Base-by-base conservation (phyloP, 2,113 vertebrate species). In the Megaleporinus macrocephalus region DNA sequence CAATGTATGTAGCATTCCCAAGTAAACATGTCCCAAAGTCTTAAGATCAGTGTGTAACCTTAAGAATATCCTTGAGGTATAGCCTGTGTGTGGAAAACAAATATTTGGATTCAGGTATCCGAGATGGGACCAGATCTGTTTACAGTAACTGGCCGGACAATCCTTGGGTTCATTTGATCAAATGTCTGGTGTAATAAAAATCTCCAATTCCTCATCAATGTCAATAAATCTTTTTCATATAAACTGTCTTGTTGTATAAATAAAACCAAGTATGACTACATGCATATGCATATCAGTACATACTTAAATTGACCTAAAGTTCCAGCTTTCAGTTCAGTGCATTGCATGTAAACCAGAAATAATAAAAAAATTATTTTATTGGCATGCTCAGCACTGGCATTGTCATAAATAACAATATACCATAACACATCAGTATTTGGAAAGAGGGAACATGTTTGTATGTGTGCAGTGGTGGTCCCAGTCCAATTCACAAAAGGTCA, bases 401-500 rank as follows among this genome's bases (percentile, higher is more conserved):
- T 18, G 59, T 53, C 55, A 78, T 70, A 63, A 61, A 78, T 73
- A 76, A 41, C 80, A 65, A 61, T 73, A 27, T 72, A 75, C 84
- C 61, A 0, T 41, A 33, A 76, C 62, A 14, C 66, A 76, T 78
- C 47, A 22, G 27, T 55, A 27, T 69, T 69, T 81, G 62, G 24
- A 14, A 30, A 47, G 62, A 53, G 24, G 51, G 24, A 51, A 72
- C 27, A 47, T 24, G 62, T 18, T 22, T 15, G 36, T 44, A 44
- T 69, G 27, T 72, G 41, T 33, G 15, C 12, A 24, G 13, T 2
- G 22, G 30, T 75, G 55, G 33, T 70, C 22, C 36, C 70, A 66
- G 59, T 41, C 68, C 79, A 26, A 36, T 44, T 96, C 93, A 99
- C 68, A 99, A 91, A 62, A 99, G 94, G 87, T 99, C 98, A 77